Conservation (phyloP, 1,140 invertebrate species). For the Paraescarpia echinospica region DNA sequence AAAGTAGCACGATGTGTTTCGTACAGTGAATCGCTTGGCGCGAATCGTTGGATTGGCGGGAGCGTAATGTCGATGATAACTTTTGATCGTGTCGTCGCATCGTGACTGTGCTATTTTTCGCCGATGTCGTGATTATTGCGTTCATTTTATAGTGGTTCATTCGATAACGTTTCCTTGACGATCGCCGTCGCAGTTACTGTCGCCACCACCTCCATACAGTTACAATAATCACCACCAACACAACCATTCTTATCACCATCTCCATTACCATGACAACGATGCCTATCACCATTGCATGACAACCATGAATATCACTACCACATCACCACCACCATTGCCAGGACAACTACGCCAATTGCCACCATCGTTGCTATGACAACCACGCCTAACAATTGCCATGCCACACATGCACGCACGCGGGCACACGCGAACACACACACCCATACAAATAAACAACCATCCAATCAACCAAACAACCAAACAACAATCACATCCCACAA, state of each 20-base stretch:
- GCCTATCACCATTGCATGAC: background rate
- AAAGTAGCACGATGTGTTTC: background rate
- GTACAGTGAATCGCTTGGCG: background rate
- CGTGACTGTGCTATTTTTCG: background rate
- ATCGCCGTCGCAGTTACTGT: background rate
- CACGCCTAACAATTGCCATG: background rate
- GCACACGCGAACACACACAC: background rate
- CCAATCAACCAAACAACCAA: too few species aligned
- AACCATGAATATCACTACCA: too few species aligned
- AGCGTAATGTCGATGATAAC: background rate
- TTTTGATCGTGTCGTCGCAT: background rate
- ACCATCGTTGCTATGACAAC: background rate
- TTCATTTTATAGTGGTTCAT: background rate
- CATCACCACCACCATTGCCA: background rate
- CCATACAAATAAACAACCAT: too few species aligned
- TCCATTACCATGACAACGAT: background rate
- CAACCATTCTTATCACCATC: background rate
- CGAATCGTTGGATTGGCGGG: background rate
- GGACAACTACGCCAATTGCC: background rate
- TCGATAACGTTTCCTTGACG: background rate
- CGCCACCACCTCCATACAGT: background rate
- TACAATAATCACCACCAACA: background rate
- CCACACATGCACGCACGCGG: background rate
- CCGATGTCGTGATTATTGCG: background rate
- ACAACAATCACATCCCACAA: too few species aligned